A percentile compares a stretch with the other conserved stretches of the same genome.
Conservation (phyloP, 1,140 invertebrate genomes). For the Bombus polaris region DNA sequence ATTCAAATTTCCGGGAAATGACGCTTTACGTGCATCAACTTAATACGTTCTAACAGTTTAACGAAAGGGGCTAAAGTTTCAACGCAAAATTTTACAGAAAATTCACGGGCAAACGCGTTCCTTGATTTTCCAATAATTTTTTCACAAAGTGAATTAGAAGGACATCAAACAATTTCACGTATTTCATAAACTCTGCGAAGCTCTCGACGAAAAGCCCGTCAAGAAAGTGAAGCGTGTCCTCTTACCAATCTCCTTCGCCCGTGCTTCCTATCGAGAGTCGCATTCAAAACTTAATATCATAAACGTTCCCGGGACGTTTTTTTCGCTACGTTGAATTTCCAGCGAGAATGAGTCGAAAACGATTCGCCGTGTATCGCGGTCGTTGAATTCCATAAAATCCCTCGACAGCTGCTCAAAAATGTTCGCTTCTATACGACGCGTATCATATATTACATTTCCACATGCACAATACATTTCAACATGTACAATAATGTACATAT, state of each 20-base stretch:
- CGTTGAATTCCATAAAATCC: neutral
- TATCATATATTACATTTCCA: neutral
- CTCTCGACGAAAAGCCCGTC: neutral
- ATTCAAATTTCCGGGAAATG: neutral
- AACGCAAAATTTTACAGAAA: neutral
- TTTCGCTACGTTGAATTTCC: neutral
- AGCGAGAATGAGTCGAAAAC: neutral
- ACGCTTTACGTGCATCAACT: neutral
- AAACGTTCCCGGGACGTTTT: neutral
- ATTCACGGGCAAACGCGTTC: neutral
- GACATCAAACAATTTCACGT: neutral
- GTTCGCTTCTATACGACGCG: neutral
- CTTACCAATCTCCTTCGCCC: neutral
- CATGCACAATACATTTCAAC: too few relatives aligned
- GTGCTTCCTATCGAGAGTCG: neutral
- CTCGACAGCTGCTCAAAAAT: conserved; percentile 28
- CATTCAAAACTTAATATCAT: neutral
- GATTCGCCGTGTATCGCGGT: neutral
- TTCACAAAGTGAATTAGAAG: neutral
- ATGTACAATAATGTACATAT: neutral
- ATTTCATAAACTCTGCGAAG: neutral
- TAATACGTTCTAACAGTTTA: neutral
- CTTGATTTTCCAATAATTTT: neutral
- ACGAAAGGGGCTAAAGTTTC: neutral
- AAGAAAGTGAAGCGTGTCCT: neutral